Evolutionary conservation across 2,888 invertebrate species (phyloP).

Genomic region (Lithophane socia): DNA sequence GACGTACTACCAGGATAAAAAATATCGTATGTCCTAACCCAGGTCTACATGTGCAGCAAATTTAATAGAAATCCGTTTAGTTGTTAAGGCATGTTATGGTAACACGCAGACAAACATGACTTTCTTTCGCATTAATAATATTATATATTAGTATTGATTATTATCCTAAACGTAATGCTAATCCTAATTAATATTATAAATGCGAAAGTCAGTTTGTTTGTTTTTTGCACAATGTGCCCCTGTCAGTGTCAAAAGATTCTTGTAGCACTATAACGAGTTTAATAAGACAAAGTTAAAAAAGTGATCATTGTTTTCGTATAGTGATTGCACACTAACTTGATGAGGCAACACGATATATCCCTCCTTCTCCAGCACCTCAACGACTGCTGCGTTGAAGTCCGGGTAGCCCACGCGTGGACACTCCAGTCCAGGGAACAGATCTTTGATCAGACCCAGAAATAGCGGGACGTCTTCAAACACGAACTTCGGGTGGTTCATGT

Average conservation of each 20-base stretch:
- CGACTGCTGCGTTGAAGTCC: slow-evolving; percentile 95
- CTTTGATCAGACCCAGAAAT: slow-evolving; percentile 96
- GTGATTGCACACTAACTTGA: slow-evolving; percentile 75
- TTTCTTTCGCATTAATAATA: too few species aligned
- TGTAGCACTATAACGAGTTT: neutral
- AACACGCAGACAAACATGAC: too few species aligned
- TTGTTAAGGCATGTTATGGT: too few species aligned
- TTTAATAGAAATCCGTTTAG: too few species aligned
- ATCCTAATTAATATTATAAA: too few species aligned
- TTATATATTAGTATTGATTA: too few species aligned
- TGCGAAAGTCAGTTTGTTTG: too few species aligned
- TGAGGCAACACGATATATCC: slow-evolving; percentile 91
- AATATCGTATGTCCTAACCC: neutral
- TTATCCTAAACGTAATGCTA: too few species aligned
- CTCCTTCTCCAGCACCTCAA: slow-evolving; percentile 91
- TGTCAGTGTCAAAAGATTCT: neutral
- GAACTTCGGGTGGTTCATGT: slow-evolving; percentile 98
- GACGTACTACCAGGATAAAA: neutral
- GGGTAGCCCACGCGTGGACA: slow-evolving; percentile 97
- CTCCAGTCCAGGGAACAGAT: slow-evolving; percentile 97
- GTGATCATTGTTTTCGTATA: neutral
- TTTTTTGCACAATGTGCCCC: neutral
- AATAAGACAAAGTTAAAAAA: neutral
- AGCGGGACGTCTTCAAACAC: slow-evolving; percentile 97
- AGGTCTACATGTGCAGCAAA: too few species aligned